phyloP scores from a whole-genome alignment of 2,113 vertebrate species.

The Condylura cristata region DNA sequence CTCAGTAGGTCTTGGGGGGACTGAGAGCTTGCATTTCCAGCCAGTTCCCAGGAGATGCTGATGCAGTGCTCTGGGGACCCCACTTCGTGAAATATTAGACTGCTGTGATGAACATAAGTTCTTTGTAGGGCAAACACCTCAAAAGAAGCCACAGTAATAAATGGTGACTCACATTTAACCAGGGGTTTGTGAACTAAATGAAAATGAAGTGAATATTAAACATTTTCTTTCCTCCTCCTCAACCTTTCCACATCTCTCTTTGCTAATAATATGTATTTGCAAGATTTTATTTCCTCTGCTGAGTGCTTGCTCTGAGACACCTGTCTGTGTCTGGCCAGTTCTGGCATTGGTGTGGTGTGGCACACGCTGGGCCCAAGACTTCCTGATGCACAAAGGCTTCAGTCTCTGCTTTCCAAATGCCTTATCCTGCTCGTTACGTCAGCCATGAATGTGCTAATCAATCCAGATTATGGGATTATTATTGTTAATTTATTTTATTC shows the following conservation, averaged over 20 bases:
- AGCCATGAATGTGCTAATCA: not conserved
- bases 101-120: no score
- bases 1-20: fast-evolving
- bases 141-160: not conserved
- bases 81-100: fast-evolving
- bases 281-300: not conserved
- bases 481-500: no score
- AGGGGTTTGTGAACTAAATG: not conserved
- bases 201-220: not conserved
- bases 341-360: no score
- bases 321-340: no score
- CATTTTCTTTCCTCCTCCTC: not conserved
- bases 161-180: not conserved
- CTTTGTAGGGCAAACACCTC: not conserved
- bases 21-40: not conserved
- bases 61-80: not conserved
- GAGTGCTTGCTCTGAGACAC: no score
- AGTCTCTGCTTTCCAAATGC: not conserved
- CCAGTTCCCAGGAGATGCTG: not conserved
- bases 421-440: not conserved
- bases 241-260: not conserved
- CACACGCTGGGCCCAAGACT: not conserved
- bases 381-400: not conserved
- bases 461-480: not conserved
- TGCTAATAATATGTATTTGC: not conserved